These are phyloP conservation scores for Cardiocondyla obscurior DNA, from an alignment of 1,140 invertebrate genomes.

Conservation along the genomic window DNA sequence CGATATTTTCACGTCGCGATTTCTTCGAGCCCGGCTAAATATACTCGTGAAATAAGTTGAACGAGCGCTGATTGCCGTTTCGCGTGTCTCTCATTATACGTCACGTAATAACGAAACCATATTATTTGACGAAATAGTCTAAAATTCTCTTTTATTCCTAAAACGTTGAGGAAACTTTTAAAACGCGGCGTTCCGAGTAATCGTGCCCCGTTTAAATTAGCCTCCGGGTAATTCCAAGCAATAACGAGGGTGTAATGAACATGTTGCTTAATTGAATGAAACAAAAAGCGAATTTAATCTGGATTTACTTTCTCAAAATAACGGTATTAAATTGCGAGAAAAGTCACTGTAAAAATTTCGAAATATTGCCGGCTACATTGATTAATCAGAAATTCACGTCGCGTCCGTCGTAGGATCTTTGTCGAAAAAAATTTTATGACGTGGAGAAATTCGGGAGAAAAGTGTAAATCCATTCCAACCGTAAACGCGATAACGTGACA, in stretches of 20 bases:
- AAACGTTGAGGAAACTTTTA: background rate
- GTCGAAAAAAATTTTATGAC: background rate
- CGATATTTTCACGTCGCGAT: background rate
- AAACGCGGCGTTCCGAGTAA: conserved; percentile 5
- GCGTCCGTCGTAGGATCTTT: background rate
- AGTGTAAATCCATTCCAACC: background rate
- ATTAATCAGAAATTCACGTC: background rate
- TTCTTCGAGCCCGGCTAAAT: background rate
- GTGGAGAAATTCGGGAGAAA: background rate
- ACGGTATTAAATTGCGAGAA: background rate
- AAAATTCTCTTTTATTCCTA: background rate
- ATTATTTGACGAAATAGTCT: conserved; percentile 16
- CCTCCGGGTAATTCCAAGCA: background rate
- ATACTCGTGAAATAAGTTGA: background rate
- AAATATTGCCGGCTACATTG: background rate
- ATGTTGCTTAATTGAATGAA: background rate
- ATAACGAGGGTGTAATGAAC: background rate
- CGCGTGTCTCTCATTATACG: conserved; percentile 33
- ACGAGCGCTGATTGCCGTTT: conserved; percentile 35
- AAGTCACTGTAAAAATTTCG: background rate
- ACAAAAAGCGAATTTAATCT: conserved; percentile 15
- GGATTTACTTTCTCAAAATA: background rate
- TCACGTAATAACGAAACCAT: background rate
- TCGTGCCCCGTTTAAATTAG: background rate
- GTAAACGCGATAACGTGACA: background rate